A percentile compares a stretch with the other conserved stretches of the same genome.
Evolutionary conservation across 2,888 invertebrate genomes (phyloP).

Genomic region (Acrocera orbiculus): DNA sequence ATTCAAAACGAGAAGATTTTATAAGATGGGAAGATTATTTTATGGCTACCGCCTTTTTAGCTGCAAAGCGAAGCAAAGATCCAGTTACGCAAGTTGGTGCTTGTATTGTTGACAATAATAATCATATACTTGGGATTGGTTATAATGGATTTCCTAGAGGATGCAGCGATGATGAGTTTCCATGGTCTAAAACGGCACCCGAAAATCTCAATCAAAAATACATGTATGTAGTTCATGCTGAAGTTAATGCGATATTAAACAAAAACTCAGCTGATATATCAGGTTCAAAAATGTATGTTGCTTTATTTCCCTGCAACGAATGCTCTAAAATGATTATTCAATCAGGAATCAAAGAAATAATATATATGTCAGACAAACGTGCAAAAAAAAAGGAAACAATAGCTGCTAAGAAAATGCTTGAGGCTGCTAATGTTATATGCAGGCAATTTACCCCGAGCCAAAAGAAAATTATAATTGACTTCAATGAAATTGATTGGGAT

Average conservation of each 20-base stretch:
- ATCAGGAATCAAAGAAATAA: conserved; percentile 61
- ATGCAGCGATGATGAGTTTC: conserved; percentile 73
- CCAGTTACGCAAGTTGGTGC: conserved; percentile 88
- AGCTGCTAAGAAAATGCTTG: conserved; percentile 69
- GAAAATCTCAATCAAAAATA: conserved; percentile 57
- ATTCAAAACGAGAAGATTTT: conserved; percentile 48
- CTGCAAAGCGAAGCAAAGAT: conserved; percentile 89
- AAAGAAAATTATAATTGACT: conserved; percentile 48
- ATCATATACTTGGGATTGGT: conserved; percentile 81
- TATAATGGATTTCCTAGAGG: conserved; percentile 95
- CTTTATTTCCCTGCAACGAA: conserved; percentile 91
- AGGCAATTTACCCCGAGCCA: conserved; percentile 45
- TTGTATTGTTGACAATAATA: conserved; percentile 72
- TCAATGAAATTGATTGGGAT: conserved; percentile 25
- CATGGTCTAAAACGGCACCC: conserved; percentile 54
- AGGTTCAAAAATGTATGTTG: conserved; percentile 71
- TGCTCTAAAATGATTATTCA: conserved; percentile 96
- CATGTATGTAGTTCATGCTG: conserved; percentile 92
- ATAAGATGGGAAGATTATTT: conserved; percentile 88
- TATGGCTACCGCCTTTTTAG: conserved; percentile 81
- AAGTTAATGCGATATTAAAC: conserved; percentile 92
- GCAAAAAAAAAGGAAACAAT: conserved; percentile 43
- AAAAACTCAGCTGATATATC: conserved; percentile 62
- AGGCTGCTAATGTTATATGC: conserved; percentile 54
- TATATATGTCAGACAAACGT: conserved; percentile 73